Evolutionary conservation across 2,113 vertebrate species (phyloP).

Genomic region (Pristiophorus japonicus): DNA sequence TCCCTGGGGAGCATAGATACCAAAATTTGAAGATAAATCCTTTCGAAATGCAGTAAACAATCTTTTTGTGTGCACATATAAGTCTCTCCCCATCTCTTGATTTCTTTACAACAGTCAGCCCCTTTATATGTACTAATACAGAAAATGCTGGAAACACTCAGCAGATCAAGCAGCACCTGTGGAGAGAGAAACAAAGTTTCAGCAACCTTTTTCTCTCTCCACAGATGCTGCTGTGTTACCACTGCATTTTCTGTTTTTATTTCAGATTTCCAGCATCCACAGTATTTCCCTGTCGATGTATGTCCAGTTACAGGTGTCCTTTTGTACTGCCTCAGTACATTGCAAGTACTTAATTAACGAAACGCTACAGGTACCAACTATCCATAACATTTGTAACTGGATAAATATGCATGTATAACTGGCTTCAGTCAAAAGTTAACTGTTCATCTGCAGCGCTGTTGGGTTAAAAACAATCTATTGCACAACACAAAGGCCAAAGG

Average conservation of each 20-base stretch:
- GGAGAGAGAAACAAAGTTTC: too few relatives aligned
- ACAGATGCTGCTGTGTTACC: neutral
- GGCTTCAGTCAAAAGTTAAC: neutral
- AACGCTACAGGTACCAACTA: neutral
- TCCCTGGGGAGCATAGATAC: neutral
- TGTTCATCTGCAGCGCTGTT: neutral
- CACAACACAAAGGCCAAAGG: neutral
- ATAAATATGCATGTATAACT: neutral
- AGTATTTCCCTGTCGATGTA: neutral
- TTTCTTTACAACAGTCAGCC: neutral
- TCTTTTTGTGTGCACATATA: neutral
- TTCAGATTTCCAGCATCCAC: neutral
- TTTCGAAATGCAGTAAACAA: neutral
- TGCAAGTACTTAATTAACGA: neutral
- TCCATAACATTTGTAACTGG: neutral
- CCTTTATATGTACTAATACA: neutral
- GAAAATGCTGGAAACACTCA: too few relatives aligned
- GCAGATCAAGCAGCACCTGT: too few relatives aligned
- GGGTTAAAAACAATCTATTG: conserved; percentile 12
- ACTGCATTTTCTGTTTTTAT: neutral
- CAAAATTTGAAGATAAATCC: neutral
- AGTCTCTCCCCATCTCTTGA: neutral
- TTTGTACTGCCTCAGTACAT: neutral
- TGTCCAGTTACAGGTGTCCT: neutral
- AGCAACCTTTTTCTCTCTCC: neutral